phyloP scores from a whole-genome alignment of 2,888 invertebrate species.

The Spilosoma lubricipeda region DNA sequence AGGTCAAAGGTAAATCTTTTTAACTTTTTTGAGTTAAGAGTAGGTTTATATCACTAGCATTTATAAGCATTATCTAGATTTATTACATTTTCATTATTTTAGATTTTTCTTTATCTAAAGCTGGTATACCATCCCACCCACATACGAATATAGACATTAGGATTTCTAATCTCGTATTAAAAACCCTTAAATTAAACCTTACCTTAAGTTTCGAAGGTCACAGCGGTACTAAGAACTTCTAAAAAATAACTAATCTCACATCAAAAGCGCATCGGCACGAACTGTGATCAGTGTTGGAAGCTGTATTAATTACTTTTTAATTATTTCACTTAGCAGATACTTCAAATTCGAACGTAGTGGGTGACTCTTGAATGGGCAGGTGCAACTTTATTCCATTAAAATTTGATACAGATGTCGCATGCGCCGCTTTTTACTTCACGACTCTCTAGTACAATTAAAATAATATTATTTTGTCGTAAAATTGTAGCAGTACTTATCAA shows the following conservation, averaged over 20 bases:
- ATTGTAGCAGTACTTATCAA: slow-evolving; percentile 64
- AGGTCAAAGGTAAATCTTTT: too few species aligned
- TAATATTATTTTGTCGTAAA: slow-evolving; percentile 85
- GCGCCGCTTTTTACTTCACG: slow-evolving; percentile 78
- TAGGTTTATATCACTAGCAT: too few species aligned
- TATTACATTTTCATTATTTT: neutral
- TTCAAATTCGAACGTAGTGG: slow-evolving; percentile 63
- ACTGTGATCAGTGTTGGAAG: slow-evolving; percentile 53
- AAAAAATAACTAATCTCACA: slow-evolving; percentile 28
- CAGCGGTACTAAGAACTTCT: slow-evolving; percentile 8
- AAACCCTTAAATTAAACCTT: neutral
- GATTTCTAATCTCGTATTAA: neutral
- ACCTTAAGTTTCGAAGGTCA: neutral
- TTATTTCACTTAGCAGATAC: slow-evolving; percentile 74
- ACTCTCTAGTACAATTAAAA: slow-evolving; percentile 83
- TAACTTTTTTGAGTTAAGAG: too few species aligned
- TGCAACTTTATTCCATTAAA: slow-evolving; percentile 82
- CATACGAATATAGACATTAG: neutral
- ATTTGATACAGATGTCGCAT: slow-evolving; percentile 85
- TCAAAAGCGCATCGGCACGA: slow-evolving; percentile 43
- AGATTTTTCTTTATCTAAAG: neutral
- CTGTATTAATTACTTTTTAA: slow-evolving; percentile 74
- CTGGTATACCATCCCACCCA: neutral
- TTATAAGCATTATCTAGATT: neutral
- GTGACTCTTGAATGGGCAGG: slow-evolving; percentile 76